Evolutionary conservation across 2,888 invertebrate species (phyloP), one percentile per base, ranked within the genome.

Genomic region (Exephanes ischioxanthus): DNA sequence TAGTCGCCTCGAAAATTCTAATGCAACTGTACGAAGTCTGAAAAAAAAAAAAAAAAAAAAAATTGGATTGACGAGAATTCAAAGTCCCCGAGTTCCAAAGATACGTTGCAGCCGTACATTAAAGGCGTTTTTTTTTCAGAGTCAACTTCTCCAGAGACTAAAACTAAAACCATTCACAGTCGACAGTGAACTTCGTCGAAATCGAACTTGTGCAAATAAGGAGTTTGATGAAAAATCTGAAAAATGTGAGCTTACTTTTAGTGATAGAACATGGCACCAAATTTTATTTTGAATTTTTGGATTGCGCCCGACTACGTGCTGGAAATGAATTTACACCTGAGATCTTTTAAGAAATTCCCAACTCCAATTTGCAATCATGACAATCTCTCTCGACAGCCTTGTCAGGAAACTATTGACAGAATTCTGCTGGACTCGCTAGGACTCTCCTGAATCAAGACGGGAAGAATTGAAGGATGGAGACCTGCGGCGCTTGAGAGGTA

Each of bases 401-500:
- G 7, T 33, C 16, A 30, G 6, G 7, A 30, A 30, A 16, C n/a
- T n/a, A n/a, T 63, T 30, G 33, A n/a, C n/a, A 63, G 14, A n/a
- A 33, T 63, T 63, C 33, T 7, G 30, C 33, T 11, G 26, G 11
- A 61, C 26, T 58, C 58, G 3, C 22, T 0, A 4, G 51, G 51
- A 16, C n/a, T n/a, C 63, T 33, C 16, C 33, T 33, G 63, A 63
- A 63, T 63, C 26, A 33, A 37, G 67, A 41, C 11, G 7, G 67
- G 63, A 53, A 83, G 58, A 45, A 58, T 72, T 53, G 58, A 51
- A 71, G 33, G 58, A 53, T 55, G 53, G 58, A 63, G 37, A 48
- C 26, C 26, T 37, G 80, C 53, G 71, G 67, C 67, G 77, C 51
- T 41, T 5, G n/a, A 77, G 71, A 22, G 66, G 63, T n/a, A 71